phyloP scores from a whole-genome alignment of 2,888 invertebrate genomes.

The Agonopterix heracliana region DNA sequence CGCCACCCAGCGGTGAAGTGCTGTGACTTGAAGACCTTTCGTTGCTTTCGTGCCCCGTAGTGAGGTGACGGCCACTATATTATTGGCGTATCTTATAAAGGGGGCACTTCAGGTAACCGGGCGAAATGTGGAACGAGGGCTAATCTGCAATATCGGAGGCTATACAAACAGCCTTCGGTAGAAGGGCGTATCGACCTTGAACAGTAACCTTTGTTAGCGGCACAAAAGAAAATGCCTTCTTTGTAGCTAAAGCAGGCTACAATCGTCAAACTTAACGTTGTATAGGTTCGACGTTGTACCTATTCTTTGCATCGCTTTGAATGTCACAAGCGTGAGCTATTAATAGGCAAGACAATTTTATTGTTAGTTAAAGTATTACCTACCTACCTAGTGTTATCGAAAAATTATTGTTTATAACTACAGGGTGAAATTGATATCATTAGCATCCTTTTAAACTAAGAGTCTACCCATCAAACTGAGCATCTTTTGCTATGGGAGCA shows the following conservation, averaged over 20 bases:
- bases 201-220: conserved; percentile 45
- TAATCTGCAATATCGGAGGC: conserved; percentile 55
- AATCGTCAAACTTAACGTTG: conserved; percentile 27
- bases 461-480: no score
- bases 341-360: no score
- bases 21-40: conserved; percentile 3
- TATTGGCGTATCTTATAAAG: conserved; percentile 13
- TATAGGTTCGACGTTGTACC: conserved; percentile 25
- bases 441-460: no score
- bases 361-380: no score
- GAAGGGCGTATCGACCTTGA: conserved; percentile 46
- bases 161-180: conserved; percentile 32
- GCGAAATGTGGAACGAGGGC: conserved; percentile 15
- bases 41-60: conserved; percentile 8
- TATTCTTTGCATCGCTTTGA: conserved; percentile 23
- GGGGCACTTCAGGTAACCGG: conserved; percentile 21
- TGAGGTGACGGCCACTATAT: conserved; percentile 13
- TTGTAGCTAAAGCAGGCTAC: conserved; percentile 36
- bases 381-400: no score
- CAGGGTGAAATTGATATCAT: no score
- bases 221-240: conserved; percentile 56
- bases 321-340: conserved; percentile 18
- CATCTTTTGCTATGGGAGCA: no score
- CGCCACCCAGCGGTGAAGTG: conserved; percentile 31
- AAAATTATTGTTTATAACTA: no score